Percentiles rank a stretch among this genome's conserved stretches.
Conservation (phyloP, 1,140 invertebrate genomes). For the Mamestra configurata region DNA sequence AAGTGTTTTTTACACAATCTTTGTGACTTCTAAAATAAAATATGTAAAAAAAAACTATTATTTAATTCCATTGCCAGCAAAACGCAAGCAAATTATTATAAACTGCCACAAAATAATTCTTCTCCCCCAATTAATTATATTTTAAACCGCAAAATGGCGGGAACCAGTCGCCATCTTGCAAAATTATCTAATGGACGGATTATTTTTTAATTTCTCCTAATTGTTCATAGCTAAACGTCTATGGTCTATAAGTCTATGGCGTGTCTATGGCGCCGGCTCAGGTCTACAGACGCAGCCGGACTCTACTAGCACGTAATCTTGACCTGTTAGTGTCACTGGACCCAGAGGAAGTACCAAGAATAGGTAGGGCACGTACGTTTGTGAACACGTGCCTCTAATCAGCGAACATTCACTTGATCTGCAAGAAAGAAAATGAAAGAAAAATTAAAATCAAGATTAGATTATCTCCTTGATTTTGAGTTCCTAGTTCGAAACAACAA, state of each 20-base stretch:
- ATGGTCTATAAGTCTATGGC: conserved; percentile 23
- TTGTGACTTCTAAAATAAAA: background rate
- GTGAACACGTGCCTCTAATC: conserved; percentile 95
- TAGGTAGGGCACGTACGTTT: conserved; percentile 97
- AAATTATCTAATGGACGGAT: conserved; percentile 34
- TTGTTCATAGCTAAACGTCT: conserved; percentile 1
- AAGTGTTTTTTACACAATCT: background rate
- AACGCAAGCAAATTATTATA: conserved; percentile 6
- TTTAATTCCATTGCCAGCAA: background rate
- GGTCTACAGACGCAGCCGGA: conserved; percentile 97
- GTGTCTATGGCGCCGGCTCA: conserved; percentile 69
- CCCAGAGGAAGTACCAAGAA: conserved; percentile 96
- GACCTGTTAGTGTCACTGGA: conserved; percentile 96
- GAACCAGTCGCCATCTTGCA: conserved; percentile 24
- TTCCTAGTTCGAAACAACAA: too few relatives aligned
- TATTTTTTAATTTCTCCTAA: conserved; percentile 23
- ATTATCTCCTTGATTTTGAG: too few relatives aligned
- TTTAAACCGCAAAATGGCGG: conserved; percentile 21
- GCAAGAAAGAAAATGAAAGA: conserved; percentile 63
- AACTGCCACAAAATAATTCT: conserved; percentile 27
- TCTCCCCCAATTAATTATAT: background rate
- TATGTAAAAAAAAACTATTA: background rate
- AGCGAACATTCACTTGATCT: conserved; percentile 96
- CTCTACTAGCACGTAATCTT: conserved; percentile 97
- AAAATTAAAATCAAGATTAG: background rate